Evolutionary conservation across 2,113 vertebrate species (phyloP).

Genomic region (Prietella phreatophila): DNA sequence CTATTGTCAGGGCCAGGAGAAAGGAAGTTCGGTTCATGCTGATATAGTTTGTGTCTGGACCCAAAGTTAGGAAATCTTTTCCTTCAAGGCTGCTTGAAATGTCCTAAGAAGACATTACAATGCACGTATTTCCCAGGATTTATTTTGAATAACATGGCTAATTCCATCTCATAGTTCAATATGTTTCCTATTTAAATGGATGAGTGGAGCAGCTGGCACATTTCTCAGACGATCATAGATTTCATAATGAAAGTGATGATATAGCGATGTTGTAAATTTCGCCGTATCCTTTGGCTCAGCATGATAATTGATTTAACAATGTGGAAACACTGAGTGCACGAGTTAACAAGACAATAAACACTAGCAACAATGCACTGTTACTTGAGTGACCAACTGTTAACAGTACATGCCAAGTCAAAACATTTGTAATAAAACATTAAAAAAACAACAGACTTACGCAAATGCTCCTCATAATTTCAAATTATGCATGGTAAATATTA

Average conservation of each 20-base stretch:
- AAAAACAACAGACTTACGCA: background rate
- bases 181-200: constrained; percentile 35
- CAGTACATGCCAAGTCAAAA: constrained; percentile 8
- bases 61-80: background rate
- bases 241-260: constrained; percentile 37
- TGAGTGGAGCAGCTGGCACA: constrained; percentile 16
- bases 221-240: constrained; percentile 13
- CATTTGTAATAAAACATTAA: constrained; percentile 41
- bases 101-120: constrained; percentile 46
- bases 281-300: constrained; percentile 27
- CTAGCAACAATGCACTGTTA: constrained; percentile 23
- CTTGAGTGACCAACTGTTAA: constrained; percentile 13
- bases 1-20: constrained; percentile 67
- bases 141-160: constrained; percentile 49
- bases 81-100: constrained; percentile 31
- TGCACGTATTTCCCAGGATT: constrained; percentile 28
- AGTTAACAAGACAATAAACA: constrained; percentile 45
- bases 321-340: constrained; percentile 55
- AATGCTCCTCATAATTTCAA: constrained; percentile 30
- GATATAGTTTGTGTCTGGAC: constrained; percentile 59
- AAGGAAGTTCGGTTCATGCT: constrained; percentile 64
- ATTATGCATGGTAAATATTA: constrained; percentile 30
- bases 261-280: constrained; percentile 40
- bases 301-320: constrained; percentile 31
- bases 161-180: constrained; percentile 40